phyloP scores from a whole-genome alignment of 2,888 invertebrate genomes.

The Lymantria monacha region DNA sequence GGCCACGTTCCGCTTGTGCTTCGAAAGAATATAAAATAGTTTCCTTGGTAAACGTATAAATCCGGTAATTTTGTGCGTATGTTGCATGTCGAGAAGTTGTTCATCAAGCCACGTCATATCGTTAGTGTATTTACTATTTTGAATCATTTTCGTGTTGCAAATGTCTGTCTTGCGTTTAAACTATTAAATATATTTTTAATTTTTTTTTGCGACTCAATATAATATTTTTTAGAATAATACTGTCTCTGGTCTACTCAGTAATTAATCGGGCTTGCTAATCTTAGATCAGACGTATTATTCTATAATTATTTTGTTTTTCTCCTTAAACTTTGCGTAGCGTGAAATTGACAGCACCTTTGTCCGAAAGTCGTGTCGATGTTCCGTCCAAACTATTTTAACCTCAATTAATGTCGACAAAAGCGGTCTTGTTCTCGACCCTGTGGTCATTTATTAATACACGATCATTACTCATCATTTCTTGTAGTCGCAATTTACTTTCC shows the following conservation, averaged over 20 bases:
- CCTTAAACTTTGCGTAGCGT: constrained; percentile 35
- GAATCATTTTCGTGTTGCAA: constrained; percentile 15
- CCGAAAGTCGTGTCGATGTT: constrained; percentile 59
- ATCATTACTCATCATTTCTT: constrained; percentile 67
- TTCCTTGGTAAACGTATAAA: constrained; percentile 24
- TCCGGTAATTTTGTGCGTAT: constrained; percentile 23
- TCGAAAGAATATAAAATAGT: constrained; percentile 25
- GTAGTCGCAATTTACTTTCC: constrained; percentile 66
- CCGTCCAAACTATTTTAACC: constrained; percentile 60
- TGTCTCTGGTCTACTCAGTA: too few species aligned
- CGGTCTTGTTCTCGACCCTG: constrained; percentile 58
- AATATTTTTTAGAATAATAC: neutral
- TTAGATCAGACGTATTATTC: too few species aligned
- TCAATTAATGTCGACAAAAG: constrained; percentile 65
- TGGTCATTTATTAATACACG: constrained; percentile 66
- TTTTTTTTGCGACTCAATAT: constrained; percentile 5
- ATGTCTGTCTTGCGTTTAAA: neutral
- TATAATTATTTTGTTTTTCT: too few species aligned
- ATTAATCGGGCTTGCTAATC: too few species aligned
- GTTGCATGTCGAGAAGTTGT: constrained; percentile 46
- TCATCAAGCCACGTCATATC: constrained; percentile 41
- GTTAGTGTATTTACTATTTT: constrained; percentile 29
- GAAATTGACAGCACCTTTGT: constrained; percentile 67
- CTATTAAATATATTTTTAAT: neutral
- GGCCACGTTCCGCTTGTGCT: constrained; percentile 35